These are phyloP conservation scores for Pyrrhia umbra DNA, from an alignment of 2,888 invertebrate genomes.

Conservation along the genomic window DNA sequence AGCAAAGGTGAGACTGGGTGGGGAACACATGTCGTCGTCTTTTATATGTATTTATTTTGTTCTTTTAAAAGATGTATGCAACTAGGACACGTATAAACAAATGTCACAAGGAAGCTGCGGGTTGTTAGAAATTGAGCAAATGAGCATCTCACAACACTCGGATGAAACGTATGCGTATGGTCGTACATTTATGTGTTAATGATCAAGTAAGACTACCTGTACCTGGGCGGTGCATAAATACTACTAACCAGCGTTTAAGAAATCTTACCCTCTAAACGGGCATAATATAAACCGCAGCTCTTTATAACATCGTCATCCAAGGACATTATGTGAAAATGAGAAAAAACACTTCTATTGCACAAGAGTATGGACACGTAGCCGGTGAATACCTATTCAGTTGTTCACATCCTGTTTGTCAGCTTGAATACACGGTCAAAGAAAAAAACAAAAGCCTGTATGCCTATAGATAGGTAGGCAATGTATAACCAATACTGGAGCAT, in stretches of 20 bases:
- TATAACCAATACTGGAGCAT: no score
- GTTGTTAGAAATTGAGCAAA: constrained; percentile 38
- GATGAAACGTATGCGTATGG: constrained; percentile 36
- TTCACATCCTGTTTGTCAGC: constrained; percentile 52
- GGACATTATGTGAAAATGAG: constrained; percentile 18
- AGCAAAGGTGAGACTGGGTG: constrained; percentile 8
- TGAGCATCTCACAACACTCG: constrained; percentile 44
- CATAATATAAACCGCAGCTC: constrained; percentile 14
- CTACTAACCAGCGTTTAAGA: not conserved
- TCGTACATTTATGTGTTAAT: constrained; percentile 25
- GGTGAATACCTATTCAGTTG: constrained; percentile 42
- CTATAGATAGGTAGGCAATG: not conserved
- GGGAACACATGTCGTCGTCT: not conserved
- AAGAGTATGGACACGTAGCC: constrained; percentile 41
- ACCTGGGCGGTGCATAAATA: constrained; percentile 14
- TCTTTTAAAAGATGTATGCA: constrained; percentile 30
- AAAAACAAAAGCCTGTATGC: not conserved
- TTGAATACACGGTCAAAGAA: constrained; percentile 3
- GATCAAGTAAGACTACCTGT: constrained; percentile 24
- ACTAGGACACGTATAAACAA: constrained; percentile 30
- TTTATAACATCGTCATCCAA: constrained; percentile 34
- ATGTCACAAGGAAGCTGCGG: constrained; percentile 31
- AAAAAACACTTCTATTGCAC: constrained; percentile 45
- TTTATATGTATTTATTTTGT: constrained; percentile 16
- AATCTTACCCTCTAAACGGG: constrained; percentile 5